phyloP scores from a whole-genome alignment of 2,113 vertebrate species.

The Haplochromis burtoni region DNA sequence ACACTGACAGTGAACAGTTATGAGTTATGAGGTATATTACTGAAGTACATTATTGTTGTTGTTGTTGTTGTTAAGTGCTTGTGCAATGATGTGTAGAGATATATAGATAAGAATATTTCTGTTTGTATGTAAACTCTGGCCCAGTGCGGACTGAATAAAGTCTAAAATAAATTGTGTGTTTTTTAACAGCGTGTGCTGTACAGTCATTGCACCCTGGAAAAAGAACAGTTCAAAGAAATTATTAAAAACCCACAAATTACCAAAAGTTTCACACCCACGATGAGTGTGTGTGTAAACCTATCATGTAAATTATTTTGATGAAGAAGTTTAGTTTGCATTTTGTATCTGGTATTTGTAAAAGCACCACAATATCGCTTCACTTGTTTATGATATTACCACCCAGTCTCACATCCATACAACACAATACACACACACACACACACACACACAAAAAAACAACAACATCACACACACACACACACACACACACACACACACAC shows the following conservation, averaged over 20 bases:
- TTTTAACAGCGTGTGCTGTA: background rate
- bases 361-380: too few species aligned
- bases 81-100: background rate
- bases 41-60: background rate
- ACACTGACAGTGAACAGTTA: background rate
- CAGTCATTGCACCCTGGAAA: background rate
- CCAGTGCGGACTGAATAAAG: background rate
- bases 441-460: too few species aligned
- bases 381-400: background rate
- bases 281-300: background rate
- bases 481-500: too few species aligned
- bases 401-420: background rate
- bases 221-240: background rate
- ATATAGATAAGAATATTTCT: accelerated
- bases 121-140: background rate
- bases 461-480: background rate
- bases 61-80: background rate
- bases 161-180: background rate
- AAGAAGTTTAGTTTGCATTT: background rate
- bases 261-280: too few species aligned
- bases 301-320: background rate
- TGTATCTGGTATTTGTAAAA: background rate
- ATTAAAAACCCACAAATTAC: background rate
- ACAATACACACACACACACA: too few species aligned
- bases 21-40: background rate